A percentile compares a stretch with the other conserved stretches of the same genome.
Conservation (phyloP, 2,797 vertebrate species). For the Paguma larvata region DNA sequence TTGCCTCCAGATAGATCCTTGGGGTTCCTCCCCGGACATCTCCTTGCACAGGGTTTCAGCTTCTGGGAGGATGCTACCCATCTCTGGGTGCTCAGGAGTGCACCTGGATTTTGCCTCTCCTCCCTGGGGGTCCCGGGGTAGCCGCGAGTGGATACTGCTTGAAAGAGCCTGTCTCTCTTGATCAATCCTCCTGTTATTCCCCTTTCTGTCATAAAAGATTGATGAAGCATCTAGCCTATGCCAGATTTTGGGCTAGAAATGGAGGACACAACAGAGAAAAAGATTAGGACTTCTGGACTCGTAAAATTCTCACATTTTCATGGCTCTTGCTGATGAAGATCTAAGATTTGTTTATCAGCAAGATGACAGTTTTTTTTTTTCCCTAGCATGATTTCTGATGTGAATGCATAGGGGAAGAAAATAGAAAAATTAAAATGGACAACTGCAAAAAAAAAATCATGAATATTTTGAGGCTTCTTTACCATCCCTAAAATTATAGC, state of each 20-base stretch:
- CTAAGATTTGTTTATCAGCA: neutral
- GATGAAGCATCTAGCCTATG: neutral
- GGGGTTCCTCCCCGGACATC: too few relatives aligned
- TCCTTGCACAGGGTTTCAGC: neutral
- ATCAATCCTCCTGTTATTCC: neutral
- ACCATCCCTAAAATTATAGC: neutral
- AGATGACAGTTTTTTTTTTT: neutral
- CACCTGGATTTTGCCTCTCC: neutral
- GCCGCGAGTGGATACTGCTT: neutral
- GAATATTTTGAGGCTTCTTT: neutral
- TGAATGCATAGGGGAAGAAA: neutral
- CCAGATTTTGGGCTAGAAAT: neutral
- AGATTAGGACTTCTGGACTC: neutral
- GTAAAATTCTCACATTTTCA: neutral
- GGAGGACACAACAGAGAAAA: neutral
- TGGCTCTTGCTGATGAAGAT: neutral
- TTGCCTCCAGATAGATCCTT: neutral
- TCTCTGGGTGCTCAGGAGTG: neutral
- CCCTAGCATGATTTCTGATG: neutral
- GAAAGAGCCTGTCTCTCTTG: neutral
- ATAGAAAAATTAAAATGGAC: neutral
- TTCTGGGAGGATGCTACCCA: neutral
- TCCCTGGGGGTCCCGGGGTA: accelerated
- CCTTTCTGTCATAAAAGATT: neutral
- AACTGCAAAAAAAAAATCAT: neutral